Evolutionary conservation across 1,140 invertebrate species (phyloP).

Genomic region (Sitobion miscanthi): DNA sequence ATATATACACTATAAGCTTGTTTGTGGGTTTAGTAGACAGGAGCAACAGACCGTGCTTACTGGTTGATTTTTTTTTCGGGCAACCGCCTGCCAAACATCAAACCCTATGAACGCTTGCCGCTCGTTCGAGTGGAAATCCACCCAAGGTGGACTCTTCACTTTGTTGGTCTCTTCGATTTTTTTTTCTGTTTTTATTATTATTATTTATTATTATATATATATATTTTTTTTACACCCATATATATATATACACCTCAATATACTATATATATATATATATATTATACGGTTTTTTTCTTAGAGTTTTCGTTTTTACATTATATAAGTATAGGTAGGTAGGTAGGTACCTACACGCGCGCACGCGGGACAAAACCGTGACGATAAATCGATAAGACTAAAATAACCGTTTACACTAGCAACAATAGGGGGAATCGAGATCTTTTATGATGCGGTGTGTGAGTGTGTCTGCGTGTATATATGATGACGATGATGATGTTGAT

Average conservation of each 20-base stretch:
- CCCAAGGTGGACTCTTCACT: conserved; percentile 53
- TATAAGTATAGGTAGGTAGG: neutral
- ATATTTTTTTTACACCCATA: too few species aligned
- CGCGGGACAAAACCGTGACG: conserved; percentile 46
- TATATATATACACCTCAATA: too few species aligned
- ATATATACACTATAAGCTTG: neutral
- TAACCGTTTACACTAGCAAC: conserved; percentile 45
- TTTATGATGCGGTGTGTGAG: neutral
- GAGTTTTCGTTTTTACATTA: conserved; percentile 12
- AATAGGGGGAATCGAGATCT: conserved; percentile 36
- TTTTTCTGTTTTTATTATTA: neutral
- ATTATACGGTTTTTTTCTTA: conserved; percentile 13
- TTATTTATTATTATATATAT: neutral
- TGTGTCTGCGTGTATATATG: neutral
- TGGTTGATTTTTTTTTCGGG: conserved; percentile 48
- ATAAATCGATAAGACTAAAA: conserved; percentile 56
- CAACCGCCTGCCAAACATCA: conserved; percentile 55
- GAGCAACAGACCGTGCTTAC: conserved; percentile 54
- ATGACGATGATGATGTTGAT: neutral
- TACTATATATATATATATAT: neutral
- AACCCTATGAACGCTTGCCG: conserved; percentile 48
- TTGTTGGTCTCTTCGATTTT: conserved; percentile 49
- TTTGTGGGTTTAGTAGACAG: conserved; percentile 34
- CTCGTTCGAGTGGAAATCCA: conserved; percentile 53
- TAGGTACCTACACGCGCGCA: neutral